phyloP scores from a whole-genome alignment of 2,888 invertebrate species.

The Tipula lateralis region DNA sequence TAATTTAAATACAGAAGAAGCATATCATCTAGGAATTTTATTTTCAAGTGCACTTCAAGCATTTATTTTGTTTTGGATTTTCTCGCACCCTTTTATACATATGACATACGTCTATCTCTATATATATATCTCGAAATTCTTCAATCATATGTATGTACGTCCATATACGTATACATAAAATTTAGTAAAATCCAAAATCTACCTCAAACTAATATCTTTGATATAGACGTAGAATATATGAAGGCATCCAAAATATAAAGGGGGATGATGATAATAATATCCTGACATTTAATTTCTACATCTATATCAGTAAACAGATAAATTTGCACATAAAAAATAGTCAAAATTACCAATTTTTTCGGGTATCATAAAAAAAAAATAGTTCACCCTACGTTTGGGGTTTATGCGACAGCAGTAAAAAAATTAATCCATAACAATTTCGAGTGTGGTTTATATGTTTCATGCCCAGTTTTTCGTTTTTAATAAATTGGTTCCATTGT shows the following conservation, averaged over 20 bases:
- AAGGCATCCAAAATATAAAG: neutral
- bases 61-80: neutral
- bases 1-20: neutral
- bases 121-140: neutral
- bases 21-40: neutral
- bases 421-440: neutral
- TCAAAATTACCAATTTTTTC: neutral
- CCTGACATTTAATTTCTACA: neutral
- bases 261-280: neutral
- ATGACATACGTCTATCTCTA: no score
- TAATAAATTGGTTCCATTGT: neutral
- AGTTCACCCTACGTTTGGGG: neutral
- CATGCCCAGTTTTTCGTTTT: neutral
- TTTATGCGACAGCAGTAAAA: neutral
- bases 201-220: neutral
- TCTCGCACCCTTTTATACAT: neutral
- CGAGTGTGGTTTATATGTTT: constrained; percentile 24
- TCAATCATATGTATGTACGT: neutral
- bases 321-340: neutral
- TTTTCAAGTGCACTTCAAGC: neutral
- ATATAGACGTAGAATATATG: neutral
- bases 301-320: neutral
- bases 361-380: neutral
- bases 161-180: neutral
- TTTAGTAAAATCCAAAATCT: neutral